phyloP scores from a whole-genome alignment of 1,140 invertebrate genomes.

The Fopius arisanus region DNA sequence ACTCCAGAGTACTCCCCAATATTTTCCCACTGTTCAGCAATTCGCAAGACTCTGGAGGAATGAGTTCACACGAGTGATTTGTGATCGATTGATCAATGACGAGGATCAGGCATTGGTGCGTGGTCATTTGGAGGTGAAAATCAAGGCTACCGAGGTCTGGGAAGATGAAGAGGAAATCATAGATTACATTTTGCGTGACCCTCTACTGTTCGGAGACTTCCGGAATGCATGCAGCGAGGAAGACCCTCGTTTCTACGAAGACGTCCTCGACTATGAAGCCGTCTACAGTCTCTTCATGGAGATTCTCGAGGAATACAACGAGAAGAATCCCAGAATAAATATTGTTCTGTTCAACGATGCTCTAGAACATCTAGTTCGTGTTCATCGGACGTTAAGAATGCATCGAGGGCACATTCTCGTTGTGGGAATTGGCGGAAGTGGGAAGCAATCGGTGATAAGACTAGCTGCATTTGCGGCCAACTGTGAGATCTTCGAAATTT shows the following conservation, averaged over 20 bases:
- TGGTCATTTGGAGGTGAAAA: constrained; percentile 62
- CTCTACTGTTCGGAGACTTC: constrained; percentile 87
- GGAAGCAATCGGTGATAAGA: constrained; percentile 79
- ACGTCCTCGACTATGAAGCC: constrained; percentile 87
- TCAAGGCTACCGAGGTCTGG: constrained; percentile 60
- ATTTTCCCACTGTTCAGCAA: constrained; percentile 73
- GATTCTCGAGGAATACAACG: constrained; percentile 88
- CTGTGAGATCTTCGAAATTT: constrained; percentile 85
- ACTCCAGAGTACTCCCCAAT: constrained; percentile 74
- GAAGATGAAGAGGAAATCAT: constrained; percentile 62
- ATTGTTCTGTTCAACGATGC: constrained; percentile 91
- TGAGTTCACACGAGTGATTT: constrained; percentile 85
- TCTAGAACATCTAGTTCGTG: constrained; percentile 84
- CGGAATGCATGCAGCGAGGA: constrained; percentile 82
- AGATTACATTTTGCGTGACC: constrained; percentile 79
- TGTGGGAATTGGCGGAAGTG: constrained; percentile 86
- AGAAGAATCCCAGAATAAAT: constrained; percentile 72
- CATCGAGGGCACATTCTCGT: constrained; percentile 84
- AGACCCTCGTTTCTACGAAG: constrained; percentile 84
- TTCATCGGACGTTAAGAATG: constrained; percentile 84
- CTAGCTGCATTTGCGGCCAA: constrained; percentile 79
- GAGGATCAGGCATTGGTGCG: constrained; percentile 65
- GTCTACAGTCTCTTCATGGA: constrained; percentile 85
- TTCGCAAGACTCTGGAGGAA: constrained; percentile 89
- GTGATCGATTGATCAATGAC: constrained; percentile 82